Percentiles rank a stretch among this genome's conserved stretches.
Evolutionary conservation across 2,113 vertebrate species (phyloP).

Genomic region (Spea multiplicata): DNA sequence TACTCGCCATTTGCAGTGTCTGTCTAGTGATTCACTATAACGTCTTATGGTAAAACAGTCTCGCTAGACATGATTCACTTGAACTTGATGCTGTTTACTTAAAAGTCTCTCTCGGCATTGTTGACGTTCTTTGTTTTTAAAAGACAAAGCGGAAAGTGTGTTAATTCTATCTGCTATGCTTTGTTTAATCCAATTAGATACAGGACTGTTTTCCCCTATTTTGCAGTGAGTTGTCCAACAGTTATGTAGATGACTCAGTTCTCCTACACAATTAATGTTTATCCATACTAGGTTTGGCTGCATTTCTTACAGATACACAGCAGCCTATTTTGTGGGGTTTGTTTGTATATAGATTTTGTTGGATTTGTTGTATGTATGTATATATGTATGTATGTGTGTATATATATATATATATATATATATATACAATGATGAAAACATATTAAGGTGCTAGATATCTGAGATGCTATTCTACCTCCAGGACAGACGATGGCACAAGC

Average conservation of each 20-base stretch:
- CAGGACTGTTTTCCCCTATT: background rate
- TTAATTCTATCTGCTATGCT: background rate
- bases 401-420: no score
- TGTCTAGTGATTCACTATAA: background rate
- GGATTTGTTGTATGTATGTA: no score
- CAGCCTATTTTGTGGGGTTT: background rate
- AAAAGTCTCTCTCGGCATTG: background rate
- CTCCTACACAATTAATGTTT: background rate
- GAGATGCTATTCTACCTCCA: no score
- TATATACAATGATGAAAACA: no score
- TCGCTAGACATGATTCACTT: background rate
- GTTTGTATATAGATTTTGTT: no score
- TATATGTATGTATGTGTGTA: no score
- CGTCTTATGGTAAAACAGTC: background rate
- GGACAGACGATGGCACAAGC: no score
- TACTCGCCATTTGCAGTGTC: no score
- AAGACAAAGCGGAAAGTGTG: background rate
- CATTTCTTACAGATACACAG: background rate
- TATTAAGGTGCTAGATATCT: no score
- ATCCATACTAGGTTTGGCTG: background rate
- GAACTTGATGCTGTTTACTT: background rate
- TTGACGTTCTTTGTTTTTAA: background rate
- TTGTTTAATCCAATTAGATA: background rate
- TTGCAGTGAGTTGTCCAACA: background rate
- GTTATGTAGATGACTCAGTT: background rate